A percentile compares a stretch with the other conserved stretches of the same genome.
Conservation (phyloP, 2,797 vertebrate genomes). For the Notolepis coatsorum region DNA sequence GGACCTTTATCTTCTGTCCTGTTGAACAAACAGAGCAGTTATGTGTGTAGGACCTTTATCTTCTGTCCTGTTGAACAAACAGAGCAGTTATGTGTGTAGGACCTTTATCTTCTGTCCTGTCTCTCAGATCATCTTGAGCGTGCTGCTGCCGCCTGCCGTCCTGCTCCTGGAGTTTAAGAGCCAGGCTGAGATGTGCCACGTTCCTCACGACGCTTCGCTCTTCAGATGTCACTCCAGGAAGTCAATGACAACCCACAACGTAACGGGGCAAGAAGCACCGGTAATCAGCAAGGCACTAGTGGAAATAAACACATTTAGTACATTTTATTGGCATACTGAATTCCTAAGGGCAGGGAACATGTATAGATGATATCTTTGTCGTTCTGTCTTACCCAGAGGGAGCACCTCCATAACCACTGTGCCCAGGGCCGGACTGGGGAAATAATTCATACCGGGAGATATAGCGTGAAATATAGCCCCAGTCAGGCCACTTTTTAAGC, state of each 20-base stretch:
- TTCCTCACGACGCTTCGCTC: slow-evolving; percentile 90
- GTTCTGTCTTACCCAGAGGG: too few relatives aligned
- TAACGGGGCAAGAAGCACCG: slow-evolving; percentile 44
- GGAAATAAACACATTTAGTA: background rate
- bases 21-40: too few relatives aligned
- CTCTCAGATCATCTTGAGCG: slow-evolving; percentile 91
- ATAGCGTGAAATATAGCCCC: too few relatives aligned
- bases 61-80: too few relatives aligned
- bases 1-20: too few relatives aligned
- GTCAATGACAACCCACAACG: slow-evolving; percentile 55
- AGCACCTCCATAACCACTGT: too few relatives aligned
- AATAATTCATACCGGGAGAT: too few relatives aligned
- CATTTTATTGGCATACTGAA: background rate
- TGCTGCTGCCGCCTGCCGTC: slow-evolving; percentile 92
- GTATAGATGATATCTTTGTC: background rate
- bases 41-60: too few relatives aligned
- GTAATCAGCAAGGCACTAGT: slow-evolving; percentile 44
- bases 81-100: too few relatives aligned
- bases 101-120: slow-evolving; percentile 28
- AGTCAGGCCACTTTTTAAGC: too few relatives aligned
- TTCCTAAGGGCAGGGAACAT: background rate
- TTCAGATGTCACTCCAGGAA: slow-evolving; percentile 81
- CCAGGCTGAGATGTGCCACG: slow-evolving; percentile 97
- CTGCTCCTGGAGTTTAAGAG: slow-evolving; percentile 96
- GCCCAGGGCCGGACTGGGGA: too few relatives aligned